Percentiles rank a stretch among this genome's conserved stretches.
phyloP scores from a whole-genome alignment of 1,140 invertebrate species.

The Homarus americanus region DNA sequence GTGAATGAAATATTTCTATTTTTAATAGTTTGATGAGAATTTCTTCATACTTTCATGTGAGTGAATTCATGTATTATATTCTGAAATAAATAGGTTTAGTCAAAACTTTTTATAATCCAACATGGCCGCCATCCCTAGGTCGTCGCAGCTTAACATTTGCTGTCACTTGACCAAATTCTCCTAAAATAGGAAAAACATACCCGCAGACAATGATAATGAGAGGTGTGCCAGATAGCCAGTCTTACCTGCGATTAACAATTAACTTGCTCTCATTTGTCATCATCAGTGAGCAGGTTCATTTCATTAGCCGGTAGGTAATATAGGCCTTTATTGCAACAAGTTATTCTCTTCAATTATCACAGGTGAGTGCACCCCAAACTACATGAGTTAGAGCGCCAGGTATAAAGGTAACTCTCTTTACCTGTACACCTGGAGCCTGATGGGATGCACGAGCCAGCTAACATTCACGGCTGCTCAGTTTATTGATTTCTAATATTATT shows the following conservation, averaged over 20 bases:
- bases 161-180: background rate
- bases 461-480: background rate
- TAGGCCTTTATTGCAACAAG: slow-evolving; percentile 70
- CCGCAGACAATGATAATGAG: too few species aligned
- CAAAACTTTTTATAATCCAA: too few species aligned
- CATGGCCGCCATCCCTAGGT: too few species aligned
- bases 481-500: background rate
- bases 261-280: slow-evolving; percentile 28
- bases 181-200: background rate
- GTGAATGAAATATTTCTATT: too few species aligned
- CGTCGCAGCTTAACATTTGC: too few species aligned
- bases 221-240: background rate
- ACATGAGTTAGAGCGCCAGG: slow-evolving; percentile 17
- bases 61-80: too few species aligned
- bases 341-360: slow-evolving; percentile 60
- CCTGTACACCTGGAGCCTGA: background rate
- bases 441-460: background rate
- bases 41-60: too few species aligned
- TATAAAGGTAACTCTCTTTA: background rate
- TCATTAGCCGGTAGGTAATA: slow-evolving; percentile 59
- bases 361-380: slow-evolving; percentile 57
- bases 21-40: too few species aligned
- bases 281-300: slow-evolving; percentile 59
- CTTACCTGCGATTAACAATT: slow-evolving; percentile 20
- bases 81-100: too few species aligned